Conservation (phyloP, 2,113 vertebrate genomes). For the Oncorhynchus keta region DNA sequence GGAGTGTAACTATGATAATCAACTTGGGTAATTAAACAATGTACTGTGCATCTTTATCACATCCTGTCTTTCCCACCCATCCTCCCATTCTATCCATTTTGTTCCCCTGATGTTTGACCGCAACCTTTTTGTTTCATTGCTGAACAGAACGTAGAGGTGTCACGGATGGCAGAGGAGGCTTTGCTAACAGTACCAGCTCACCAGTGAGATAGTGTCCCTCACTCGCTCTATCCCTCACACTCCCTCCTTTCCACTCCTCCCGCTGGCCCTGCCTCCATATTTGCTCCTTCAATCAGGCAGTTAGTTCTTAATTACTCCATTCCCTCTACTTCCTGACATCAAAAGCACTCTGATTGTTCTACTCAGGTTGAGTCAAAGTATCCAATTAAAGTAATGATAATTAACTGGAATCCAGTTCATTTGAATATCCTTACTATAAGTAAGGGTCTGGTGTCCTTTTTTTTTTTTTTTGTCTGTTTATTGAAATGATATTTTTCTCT, state of each 20-base stretch:
- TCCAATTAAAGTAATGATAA: slow-evolving; percentile 27
- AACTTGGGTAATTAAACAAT: no score
- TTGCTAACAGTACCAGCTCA: slow-evolving; percentile 93
- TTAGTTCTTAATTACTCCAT: background rate
- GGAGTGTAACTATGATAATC: no score
- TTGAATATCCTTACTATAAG: slow-evolving; percentile 35
- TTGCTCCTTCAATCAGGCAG: background rate
- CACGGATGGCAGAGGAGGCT: slow-evolving; percentile 89
- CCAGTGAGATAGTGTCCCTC: slow-evolving; percentile 77
- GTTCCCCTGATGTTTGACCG: slow-evolving; percentile 44
- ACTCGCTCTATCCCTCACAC: background rate
- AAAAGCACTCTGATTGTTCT: background rate
- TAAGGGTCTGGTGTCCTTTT: slow-evolving; percentile 31
- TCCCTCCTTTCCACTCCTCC: background rate
- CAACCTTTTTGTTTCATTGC: slow-evolving; percentile 38
- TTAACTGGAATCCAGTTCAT: slow-evolving; percentile 72
- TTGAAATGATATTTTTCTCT: slow-evolving; percentile 10
- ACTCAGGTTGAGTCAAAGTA: slow-evolving; percentile 1
- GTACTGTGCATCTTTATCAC: no score
- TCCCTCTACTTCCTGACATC: background rate
- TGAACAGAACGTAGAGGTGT: slow-evolving; percentile 94
- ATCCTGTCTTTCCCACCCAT: no score
- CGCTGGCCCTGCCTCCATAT: slow-evolving; percentile 1
- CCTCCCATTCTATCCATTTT: no score
- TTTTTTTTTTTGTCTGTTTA: slow-evolving; percentile 37